phyloP scores from a whole-genome alignment of 2,888 invertebrate species.

The Deilephila porcellus region DNA sequence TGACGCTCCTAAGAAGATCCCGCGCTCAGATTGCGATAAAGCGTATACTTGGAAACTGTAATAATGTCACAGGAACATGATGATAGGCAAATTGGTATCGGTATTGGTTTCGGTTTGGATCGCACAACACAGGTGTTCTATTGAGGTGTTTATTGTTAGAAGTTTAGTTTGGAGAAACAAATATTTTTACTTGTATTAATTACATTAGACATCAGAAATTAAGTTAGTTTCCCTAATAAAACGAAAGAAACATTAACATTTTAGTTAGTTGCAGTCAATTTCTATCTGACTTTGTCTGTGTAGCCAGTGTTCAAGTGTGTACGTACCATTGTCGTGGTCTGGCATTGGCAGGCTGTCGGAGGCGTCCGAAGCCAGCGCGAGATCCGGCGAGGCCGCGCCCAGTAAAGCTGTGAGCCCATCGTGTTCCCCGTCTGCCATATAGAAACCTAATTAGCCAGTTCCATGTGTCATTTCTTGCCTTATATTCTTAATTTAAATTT shows the following conservation, averaged over 20 bases:
- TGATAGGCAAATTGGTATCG: no score
- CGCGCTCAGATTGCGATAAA: background rate
- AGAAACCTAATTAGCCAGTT: constrained; percentile 31
- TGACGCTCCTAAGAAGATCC: background rate
- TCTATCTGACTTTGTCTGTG: background rate
- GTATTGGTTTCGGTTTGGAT: no score
- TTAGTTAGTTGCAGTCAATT: background rate
- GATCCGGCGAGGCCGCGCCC: constrained; percentile 73
- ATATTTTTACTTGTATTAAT: background rate
- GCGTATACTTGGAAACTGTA: background rate
- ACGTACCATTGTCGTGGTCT: constrained; percentile 77
- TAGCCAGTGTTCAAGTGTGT: background rate
- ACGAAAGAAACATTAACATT: background rate
- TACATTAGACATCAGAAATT: background rate
- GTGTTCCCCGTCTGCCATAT: constrained; percentile 70
- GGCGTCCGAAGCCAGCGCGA: constrained; percentile 74
- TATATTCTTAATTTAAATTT: background rate
- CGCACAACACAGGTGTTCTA: no score
- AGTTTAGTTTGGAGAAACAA: no score
- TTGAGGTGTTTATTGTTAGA: no score
- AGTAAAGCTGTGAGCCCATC: constrained; percentile 72
- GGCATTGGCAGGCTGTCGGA: constrained; percentile 78
- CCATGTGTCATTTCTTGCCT: background rate
- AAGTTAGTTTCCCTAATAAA: no score
- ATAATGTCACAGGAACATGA: background rate